phyloP scores from a whole-genome alignment of 2,888 invertebrate species.

The Xanthia togata region DNA sequence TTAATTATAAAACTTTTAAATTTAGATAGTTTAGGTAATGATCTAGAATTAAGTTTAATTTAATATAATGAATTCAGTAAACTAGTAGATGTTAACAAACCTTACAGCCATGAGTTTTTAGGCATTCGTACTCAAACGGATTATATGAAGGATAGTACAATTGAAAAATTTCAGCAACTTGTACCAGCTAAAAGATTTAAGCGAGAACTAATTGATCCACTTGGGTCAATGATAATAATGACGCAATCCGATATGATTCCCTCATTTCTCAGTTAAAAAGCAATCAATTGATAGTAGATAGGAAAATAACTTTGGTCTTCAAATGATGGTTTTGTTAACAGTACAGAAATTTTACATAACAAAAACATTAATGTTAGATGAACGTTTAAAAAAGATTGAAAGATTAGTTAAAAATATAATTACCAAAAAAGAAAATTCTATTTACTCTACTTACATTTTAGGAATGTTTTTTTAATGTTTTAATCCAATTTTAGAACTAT shows the following conservation, averaged over 20 bases:
- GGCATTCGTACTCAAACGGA: neutral
- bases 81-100: neutral
- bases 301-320: neutral
- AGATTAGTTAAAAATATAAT: neutral
- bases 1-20: too few species aligned
- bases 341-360: neutral
- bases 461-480: too few species aligned
- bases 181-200: neutral
- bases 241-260: neutral
- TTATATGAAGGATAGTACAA: neutral
- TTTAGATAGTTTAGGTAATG: too few species aligned
- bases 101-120: neutral
- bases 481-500: too few species aligned
- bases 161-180: neutral
- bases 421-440: too few species aligned
- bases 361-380: neutral
- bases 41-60: too few species aligned
- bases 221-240: neutral
- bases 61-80: neutral
- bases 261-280: too few species aligned
- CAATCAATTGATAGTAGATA: too few species aligned
- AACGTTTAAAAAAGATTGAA: neutral
- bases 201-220: neutral
- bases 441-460: too few species aligned
- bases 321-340: neutral